These are phyloP conservation scores for Corapipo altera DNA, from an alignment of 2,113 vertebrate species.

Conservation along the genomic window DNA sequence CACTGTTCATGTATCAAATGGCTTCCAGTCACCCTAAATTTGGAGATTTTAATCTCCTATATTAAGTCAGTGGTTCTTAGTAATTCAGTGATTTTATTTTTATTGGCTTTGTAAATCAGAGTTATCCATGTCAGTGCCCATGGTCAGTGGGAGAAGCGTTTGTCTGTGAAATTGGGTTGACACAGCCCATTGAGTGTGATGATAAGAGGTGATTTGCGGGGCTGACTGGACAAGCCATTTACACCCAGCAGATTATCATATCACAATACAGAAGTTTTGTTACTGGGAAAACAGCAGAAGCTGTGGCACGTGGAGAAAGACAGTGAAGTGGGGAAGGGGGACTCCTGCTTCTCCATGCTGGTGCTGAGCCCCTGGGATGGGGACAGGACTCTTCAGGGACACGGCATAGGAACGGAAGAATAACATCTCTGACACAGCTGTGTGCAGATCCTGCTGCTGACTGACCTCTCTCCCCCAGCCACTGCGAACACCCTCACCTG, in stretches of 20 bases:
- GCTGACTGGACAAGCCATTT: conserved; percentile 65
- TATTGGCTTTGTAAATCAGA: conserved; percentile 84
- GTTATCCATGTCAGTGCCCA: conserved; percentile 70
- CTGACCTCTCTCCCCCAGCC: neutral
- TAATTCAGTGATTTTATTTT: conserved; percentile 74
- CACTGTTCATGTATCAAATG: conserved; percentile 54
- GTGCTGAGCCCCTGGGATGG: neutral
- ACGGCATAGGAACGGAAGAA: accelerated
- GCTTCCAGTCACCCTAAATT: conserved; percentile 54
- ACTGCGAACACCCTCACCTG: neutral
- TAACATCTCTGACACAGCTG: accelerated
- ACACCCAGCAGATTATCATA: conserved; percentile 68
- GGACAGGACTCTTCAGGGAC: neutral
- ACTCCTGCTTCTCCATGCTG: accelerated
- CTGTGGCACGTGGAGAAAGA: neutral
- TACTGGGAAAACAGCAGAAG: neutral
- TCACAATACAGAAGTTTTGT: conserved; percentile 45
- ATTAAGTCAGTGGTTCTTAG: conserved; percentile 69
- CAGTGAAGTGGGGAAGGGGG: neutral
- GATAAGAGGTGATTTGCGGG: conserved; percentile 77
- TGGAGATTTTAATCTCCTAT: conserved; percentile 73
- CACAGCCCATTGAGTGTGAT: conserved; percentile 78
- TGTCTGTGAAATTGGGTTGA: conserved; percentile 86
- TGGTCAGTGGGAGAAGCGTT: conserved; percentile 71
- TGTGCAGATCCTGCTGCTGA: neutral